Percentiles rank a stretch among this genome's conserved stretches.
Evolutionary conservation across 92 coral and sea anemone species (phyloP).

Genomic region (Phenganax subtilis): DNA sequence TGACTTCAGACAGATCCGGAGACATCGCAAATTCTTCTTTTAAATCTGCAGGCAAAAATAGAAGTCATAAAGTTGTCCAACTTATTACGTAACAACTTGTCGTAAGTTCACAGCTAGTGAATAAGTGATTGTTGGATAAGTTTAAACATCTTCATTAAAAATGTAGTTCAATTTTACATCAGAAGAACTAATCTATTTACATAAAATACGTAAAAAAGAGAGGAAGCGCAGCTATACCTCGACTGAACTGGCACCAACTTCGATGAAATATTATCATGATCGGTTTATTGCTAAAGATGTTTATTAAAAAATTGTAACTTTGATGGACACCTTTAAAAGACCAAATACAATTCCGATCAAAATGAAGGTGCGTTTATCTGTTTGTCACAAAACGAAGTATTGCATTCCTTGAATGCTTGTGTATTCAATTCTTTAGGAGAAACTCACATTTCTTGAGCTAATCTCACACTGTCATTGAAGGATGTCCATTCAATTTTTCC

Average conservation of each 20-base stretch:
- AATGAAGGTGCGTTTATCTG: too few species aligned
- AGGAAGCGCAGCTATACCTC: conserved; percentile 49
- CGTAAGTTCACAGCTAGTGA: not conserved
- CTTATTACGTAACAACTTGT: too few species aligned
- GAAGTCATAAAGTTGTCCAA: too few species aligned
- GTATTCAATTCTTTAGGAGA: not conserved
- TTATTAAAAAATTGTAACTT: not conserved
- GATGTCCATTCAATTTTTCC: conserved; percentile 63
- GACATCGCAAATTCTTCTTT: conserved; percentile 79
- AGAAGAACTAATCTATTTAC: too few species aligned
- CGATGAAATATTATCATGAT: conserved; percentile 77
- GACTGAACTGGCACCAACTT: conserved; percentile 95
- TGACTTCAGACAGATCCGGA: conserved; percentile 62
- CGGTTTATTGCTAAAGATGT: conserved; percentile 61
- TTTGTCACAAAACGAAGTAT: not conserved
- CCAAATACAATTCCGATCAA: too few species aligned
- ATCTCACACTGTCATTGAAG: conserved; percentile 59
- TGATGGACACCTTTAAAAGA: not conserved
- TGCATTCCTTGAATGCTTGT: not conserved
- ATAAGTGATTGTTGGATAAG: not conserved
- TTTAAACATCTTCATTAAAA: not conserved
- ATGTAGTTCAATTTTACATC: too few species aligned
- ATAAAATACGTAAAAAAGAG: not conserved
- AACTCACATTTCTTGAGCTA: conserved; percentile 65
- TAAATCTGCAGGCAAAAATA: conserved; percentile 49